Percentiles rank a stretch among this genome's conserved stretches.
Conservation (phyloP, 2,888 invertebrate species). For the Syrista parreyssii region DNA sequence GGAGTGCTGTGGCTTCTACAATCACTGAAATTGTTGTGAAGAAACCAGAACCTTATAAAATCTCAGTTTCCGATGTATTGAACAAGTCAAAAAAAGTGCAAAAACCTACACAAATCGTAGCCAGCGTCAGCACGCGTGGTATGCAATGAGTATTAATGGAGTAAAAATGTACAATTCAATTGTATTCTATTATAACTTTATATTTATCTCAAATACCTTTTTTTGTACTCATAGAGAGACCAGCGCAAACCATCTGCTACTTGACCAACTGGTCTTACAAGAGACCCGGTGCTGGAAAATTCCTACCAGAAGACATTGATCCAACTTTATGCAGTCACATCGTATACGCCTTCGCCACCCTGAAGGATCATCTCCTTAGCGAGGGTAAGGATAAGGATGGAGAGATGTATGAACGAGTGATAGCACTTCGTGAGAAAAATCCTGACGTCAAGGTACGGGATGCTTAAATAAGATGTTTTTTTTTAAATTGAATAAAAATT, state of each 20-base stretch:
- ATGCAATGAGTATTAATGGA: neutral
- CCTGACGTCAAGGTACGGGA: slow-evolving; percentile 81
- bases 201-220: neutral
- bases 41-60: slow-evolving; percentile 81
- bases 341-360: slow-evolving; percentile 93
- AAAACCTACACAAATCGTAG: slow-evolving; percentile 74
- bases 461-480: neutral
- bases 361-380: slow-evolving; percentile 85
- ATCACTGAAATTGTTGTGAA: slow-evolving; percentile 71
- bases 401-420: slow-evolving; percentile 87
- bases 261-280: slow-evolving; percentile 97
- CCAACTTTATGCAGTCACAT: slow-evolving; percentile 92
- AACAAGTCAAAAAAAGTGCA: slow-evolving; percentile 71
- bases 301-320: slow-evolving; percentile 90
- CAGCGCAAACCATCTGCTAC: slow-evolving; percentile 92
- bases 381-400: slow-evolving; percentile 85
- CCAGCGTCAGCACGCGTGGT: slow-evolving; percentile 52
- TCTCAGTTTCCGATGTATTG: slow-evolving; percentile 79
- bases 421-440: slow-evolving; percentile 88
- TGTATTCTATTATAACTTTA: neutral
- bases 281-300: slow-evolving; percentile 88
- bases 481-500: neutral
- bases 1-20: slow-evolving; percentile 81
- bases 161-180: neutral
- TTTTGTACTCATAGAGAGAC: slow-evolving; percentile 73